These are phyloP conservation scores for Merodon equestris DNA, from an alignment of 2,888 invertebrate species.

Conservation along the genomic window DNA sequence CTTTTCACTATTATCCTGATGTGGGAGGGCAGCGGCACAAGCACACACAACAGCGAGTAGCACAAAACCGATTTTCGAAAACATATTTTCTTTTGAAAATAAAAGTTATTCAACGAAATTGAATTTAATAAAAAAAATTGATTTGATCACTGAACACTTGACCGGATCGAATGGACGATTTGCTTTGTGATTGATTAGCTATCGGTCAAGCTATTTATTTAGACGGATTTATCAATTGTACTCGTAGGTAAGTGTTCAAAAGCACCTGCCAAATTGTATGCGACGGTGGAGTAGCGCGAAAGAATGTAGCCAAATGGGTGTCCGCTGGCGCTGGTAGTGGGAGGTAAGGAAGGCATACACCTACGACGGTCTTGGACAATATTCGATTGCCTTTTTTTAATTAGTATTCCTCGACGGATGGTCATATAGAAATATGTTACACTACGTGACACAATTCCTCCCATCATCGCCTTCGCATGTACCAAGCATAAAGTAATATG, in stretches of 20 bases:
- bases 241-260: slow-evolving; percentile 17
- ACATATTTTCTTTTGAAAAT: slow-evolving; percentile 74
- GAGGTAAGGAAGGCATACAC: slow-evolving; percentile 23
- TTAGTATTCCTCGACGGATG: slow-evolving; percentile 58
- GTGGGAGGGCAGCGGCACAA: slow-evolving; percentile 74
- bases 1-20: slow-evolving; percentile 78
- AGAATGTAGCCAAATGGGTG: slow-evolving; percentile 48
- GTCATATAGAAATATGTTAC: slow-evolving; percentile 65
- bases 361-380: slow-evolving; percentile 13
- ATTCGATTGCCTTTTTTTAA: slow-evolving; percentile 22
- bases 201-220: slow-evolving; percentile 76
- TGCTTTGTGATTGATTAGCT: slow-evolving; percentile 78
- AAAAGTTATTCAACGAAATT: background rate
- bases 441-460: slow-evolving; percentile 70
- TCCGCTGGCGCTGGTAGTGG: slow-evolving; percentile 12
- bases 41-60: slow-evolving; percentile 75
- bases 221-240: slow-evolving; percentile 38
- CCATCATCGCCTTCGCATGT: slow-evolving; percentile 27
- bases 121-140: slow-evolving; percentile 61
- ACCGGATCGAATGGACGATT: slow-evolving; percentile 75
- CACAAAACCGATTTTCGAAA: slow-evolving; percentile 76
- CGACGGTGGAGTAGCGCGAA: slow-evolving; percentile 31
- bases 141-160: slow-evolving; percentile 73
- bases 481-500: too few relatives aligned
- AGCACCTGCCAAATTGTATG: slow-evolving; percentile 63